These are phyloP conservation scores for Ataeniobius toweri DNA, from an alignment of 2,797 vertebrate species.

Conservation along the genomic window DNA sequence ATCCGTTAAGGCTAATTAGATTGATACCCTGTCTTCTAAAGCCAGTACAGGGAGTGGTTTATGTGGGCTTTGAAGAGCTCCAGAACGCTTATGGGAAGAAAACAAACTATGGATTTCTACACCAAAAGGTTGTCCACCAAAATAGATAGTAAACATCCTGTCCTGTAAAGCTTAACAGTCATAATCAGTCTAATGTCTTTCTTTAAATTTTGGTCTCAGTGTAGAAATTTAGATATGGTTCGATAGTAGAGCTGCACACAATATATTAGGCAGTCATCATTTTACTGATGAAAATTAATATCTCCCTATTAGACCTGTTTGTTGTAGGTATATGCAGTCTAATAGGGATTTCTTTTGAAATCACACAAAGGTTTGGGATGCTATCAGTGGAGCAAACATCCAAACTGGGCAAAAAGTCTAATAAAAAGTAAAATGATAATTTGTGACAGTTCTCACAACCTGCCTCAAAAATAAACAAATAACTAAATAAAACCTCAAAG, in stretches of 20 bases:
- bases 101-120: slow-evolving; percentile 20
- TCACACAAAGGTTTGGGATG: not conserved
- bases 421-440: not conserved
- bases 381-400: not conserved
- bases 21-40: slow-evolving; percentile 52
- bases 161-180: slow-evolving; percentile 13
- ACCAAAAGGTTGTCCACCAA: slow-evolving; percentile 26
- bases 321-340: not conserved
- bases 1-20: slow-evolving; percentile 65
- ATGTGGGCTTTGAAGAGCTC: slow-evolving; percentile 39
- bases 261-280: not conserved
- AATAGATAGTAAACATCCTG: slow-evolving; percentile 8
- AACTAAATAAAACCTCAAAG: not conserved
- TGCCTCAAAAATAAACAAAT: not conserved
- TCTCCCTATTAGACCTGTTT: not conserved
- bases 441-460: not conserved
- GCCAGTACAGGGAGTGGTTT: slow-evolving; percentile 50
- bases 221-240: not conserved
- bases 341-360: not conserved
- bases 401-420: not conserved
- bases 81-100: slow-evolving; percentile 27
- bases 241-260: not conserved
- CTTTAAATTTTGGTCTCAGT: not conserved
- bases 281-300: too few relatives aligned
- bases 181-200: not conserved